Evolutionary conservation across 2,797 vertebrate species (phyloP).

Genomic region (Peromyscus nudipes): DNA sequence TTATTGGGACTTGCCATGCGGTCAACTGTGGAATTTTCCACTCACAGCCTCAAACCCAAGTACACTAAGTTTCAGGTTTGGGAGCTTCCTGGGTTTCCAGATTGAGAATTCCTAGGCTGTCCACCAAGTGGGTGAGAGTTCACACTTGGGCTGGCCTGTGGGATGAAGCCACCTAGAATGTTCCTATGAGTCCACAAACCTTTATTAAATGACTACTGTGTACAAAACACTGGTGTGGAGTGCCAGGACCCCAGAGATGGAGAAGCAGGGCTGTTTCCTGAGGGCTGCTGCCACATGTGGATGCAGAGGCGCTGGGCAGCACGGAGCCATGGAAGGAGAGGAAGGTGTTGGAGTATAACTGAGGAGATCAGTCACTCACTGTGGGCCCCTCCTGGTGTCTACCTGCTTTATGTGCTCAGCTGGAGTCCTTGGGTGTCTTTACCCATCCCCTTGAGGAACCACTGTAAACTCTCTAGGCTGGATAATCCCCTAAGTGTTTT

Average conservation of each 20-base stretch:
- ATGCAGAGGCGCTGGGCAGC: neutral
- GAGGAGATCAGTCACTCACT: neutral
- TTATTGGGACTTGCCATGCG: neutral
- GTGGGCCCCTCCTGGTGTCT: neutral
- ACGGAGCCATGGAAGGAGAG: no score
- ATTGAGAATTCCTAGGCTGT: neutral
- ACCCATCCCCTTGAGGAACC: neutral
- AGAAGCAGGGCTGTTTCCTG: neutral
- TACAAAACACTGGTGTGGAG: neutral
- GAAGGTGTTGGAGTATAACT: neutral
- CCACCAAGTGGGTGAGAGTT: neutral
- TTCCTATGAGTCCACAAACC: neutral
- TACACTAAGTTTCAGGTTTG: neutral
- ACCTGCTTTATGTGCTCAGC: neutral
- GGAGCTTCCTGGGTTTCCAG: neutral
- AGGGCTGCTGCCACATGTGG: no score
- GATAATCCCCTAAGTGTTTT: neutral
- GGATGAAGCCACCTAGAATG: neutral
- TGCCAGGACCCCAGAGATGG: neutral
- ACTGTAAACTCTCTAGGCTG: neutral
- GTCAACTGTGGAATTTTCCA: neutral
- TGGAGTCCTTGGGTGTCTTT: rapidly evolving
- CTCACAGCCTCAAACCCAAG: neutral
- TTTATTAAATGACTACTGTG: neutral
- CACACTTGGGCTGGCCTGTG: no score